Base-by-base conservation (phyloP, 2,797 vertebrate species). In the Selene dorsalis region DNA sequence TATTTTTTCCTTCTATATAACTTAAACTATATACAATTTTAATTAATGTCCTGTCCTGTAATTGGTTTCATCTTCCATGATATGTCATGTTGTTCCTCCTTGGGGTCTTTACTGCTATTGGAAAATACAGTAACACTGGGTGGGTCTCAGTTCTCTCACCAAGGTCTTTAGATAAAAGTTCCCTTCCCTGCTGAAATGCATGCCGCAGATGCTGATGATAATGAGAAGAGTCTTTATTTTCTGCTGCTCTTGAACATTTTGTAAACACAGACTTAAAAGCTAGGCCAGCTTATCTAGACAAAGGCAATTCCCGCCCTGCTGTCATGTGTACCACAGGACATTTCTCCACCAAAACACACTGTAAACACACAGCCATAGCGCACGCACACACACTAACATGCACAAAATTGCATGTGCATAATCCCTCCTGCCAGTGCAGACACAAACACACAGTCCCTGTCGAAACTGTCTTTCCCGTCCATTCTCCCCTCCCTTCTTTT, bases 261-360 rank as follows among this genome's bases (percentile, higher is more conserved):
- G 77, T 91, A 89, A 92, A 93, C 92, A 85, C 79, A 82, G 66
- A 86, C 92, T 88, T 92, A 73, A 91, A 93, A 91, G 90, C 82
- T 41, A 11, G 41, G 64, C 67, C 75, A 85, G 75, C 88, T 94
- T 91, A 93, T 94, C 86, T 85, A 66, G 83, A 86, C 67, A 6
- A 59, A 80, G 83, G 70, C 87, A 18, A 82, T 69, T 91, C 93
- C 91, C 89, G 87, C 89, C 91, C 92, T 79, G 67, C 77, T 75
- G 91, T 69, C 60, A 64, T 85, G 81, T 87, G 85, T 89, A 82
- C 75, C 74, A 55, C 69, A 80, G 85, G 77, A 88, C 84, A 78
- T 82, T 83, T 84, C 77, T 87, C 48, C 56, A 73, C 66, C 60
- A 59, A 85, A 79, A 69, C 85, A 59, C 74, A 77, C 72, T 57